phyloP scores from a whole-genome alignment of 1,140 invertebrate species.

The Drosophila grimshawi region DNA sequence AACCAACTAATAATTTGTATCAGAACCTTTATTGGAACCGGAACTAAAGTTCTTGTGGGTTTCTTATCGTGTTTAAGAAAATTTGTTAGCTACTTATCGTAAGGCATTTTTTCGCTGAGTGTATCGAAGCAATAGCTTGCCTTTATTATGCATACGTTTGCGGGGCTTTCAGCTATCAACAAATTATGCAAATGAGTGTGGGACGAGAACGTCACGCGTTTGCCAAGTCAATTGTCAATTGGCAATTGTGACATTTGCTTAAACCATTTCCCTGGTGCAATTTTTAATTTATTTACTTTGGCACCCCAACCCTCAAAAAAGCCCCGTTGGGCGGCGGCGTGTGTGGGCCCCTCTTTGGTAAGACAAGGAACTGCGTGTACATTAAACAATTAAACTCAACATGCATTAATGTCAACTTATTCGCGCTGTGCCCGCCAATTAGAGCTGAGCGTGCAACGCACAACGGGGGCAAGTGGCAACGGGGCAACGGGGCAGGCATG shows the following conservation, averaged over 20 bases:
- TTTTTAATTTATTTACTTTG: slow-evolving; percentile 25
- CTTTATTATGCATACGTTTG: slow-evolving; percentile 39
- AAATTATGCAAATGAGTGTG: slow-evolving; percentile 78
- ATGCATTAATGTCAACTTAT: slow-evolving; percentile 81
- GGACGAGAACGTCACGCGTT: slow-evolving; percentile 54
- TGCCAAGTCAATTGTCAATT: slow-evolving; percentile 65
- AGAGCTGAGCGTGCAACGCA: slow-evolving; percentile 45
- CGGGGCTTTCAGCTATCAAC: slow-evolving; percentile 60
- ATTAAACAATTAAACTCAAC: slow-evolving; percentile 79
- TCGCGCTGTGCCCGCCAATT: slow-evolving; percentile 75
- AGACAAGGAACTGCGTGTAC: slow-evolving; percentile 71
- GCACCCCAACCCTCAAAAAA: not conserved
- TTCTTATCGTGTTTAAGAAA: too few species aligned
- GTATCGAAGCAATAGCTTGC: not conserved
- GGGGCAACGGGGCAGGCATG: slow-evolving; percentile 43
- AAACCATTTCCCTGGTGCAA: slow-evolving; percentile 57
- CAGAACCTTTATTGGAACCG: too few species aligned
- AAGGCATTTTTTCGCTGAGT: not conserved
- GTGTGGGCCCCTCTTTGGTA: slow-evolving; percentile 53
- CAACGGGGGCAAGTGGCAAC: slow-evolving; percentile 16
- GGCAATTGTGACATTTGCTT: slow-evolving; percentile 73
- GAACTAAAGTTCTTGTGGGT: too few species aligned
- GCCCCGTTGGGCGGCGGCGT: slow-evolving; percentile 15
- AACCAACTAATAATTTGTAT: too few species aligned
- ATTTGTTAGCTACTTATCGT: too few species aligned